Evolutionary conservation across 1,140 invertebrate species (phyloP).

Genomic region (Cryptotermes secundus): DNA sequence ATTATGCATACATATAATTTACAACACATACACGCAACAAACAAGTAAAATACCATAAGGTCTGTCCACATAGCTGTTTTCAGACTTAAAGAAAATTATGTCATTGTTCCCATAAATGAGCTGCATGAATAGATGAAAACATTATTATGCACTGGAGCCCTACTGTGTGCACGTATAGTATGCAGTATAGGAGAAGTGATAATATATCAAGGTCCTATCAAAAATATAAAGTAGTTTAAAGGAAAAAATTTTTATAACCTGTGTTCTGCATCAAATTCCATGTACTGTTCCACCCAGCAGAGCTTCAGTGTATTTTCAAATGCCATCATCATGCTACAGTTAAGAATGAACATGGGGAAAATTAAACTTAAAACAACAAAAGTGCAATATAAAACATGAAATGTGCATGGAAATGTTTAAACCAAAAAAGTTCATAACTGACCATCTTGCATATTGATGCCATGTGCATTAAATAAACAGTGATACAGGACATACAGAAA

Average conservation of each 20-base stretch:
- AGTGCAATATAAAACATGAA: not conserved
- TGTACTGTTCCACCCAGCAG: not conserved
- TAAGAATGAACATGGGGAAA: not conserved
- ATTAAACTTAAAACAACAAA: not conserved
- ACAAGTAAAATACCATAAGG: not conserved
- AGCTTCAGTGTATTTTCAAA: not conserved
- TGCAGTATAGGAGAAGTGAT: too few relatives aligned
- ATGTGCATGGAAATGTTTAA: not conserved
- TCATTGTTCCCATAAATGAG: not conserved
- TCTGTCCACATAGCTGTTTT: not conserved
- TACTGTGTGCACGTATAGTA: not conserved
- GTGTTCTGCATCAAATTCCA: not conserved
- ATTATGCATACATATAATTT: not conserved
- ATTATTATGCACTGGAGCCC: not conserved
- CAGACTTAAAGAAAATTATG: not conserved
- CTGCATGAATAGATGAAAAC: not conserved
- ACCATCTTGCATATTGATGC: not conserved
- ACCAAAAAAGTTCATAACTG: not conserved
- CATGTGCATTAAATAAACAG: slow-evolving; percentile 1
- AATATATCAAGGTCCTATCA: too few relatives aligned
- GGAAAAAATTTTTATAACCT: too few relatives aligned
- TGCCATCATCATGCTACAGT: not conserved
- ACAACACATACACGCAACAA: not conserved
- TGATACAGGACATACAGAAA: not conserved
- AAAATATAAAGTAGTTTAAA: too few relatives aligned